phyloP scores from a whole-genome alignment of 2,888 invertebrate species.

The Leptinotarsa tumamoca region DNA sequence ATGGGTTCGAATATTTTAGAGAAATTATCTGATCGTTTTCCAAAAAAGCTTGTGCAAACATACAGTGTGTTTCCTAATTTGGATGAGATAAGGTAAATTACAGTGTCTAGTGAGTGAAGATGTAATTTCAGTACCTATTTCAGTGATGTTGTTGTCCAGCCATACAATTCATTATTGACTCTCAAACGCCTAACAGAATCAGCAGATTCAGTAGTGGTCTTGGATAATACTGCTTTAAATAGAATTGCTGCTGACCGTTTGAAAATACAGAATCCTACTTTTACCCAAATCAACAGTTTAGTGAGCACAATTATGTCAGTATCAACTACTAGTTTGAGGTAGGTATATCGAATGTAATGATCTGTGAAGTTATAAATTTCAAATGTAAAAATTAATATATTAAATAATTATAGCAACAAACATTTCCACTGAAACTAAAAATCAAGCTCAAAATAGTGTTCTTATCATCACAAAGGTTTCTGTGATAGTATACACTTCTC shows the following conservation, averaged over 20 bases:
- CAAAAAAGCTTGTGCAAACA: conserved; percentile 97
- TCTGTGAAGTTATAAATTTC: too few species aligned
- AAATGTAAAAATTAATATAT: too few species aligned
- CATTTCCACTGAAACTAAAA: too few species aligned
- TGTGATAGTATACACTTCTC: too few species aligned
- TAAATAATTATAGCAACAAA: too few species aligned
- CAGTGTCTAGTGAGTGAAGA: neutral
- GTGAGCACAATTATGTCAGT: conserved; percentile 99
- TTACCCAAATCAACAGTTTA: conserved; percentile 95
- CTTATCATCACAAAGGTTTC: too few species aligned
- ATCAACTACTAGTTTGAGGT: conserved; percentile 93
- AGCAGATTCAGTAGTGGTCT: conserved; percentile 96
- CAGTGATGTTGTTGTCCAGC: conserved; percentile 96
- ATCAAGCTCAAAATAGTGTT: too few species aligned
- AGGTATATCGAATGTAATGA: conserved; percentile 35
- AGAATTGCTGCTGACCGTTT: conserved; percentile 92
- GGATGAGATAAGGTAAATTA: conserved; percentile 84
- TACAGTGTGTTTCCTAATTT: conserved; percentile 99
- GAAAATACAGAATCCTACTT: conserved; percentile 95
- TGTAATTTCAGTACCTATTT: conserved; percentile 48
- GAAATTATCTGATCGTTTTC: conserved; percentile 91
- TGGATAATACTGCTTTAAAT: conserved; percentile 98
- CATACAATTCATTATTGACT: conserved; percentile 95
- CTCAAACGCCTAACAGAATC: conserved; percentile 93
- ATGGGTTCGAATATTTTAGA: conserved; percentile 97